These are phyloP conservation scores for Neria commutata DNA, from an alignment of 2,888 invertebrate genomes.

Conservation along the genomic window DNA sequence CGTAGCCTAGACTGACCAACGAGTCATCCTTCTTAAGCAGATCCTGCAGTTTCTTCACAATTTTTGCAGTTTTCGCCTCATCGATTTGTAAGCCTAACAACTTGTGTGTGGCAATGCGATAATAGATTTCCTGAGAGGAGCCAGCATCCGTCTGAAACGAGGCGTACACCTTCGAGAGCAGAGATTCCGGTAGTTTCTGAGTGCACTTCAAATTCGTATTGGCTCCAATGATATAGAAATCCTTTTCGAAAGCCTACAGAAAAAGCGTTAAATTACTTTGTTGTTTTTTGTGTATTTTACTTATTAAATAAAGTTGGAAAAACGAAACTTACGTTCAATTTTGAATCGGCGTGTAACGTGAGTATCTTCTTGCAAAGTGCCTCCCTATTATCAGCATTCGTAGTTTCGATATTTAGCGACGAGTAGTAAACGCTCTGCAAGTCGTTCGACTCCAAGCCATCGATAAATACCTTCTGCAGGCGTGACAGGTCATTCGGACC, in stretches of 20 bases:
- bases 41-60: slow-evolving; percentile 75
- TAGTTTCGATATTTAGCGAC: slow-evolving; percentile 72
- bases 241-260: slow-evolving; percentile 64
- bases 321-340: slow-evolving; percentile 63
- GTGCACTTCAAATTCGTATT: slow-evolving; percentile 68
- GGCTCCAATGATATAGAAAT: slow-evolving; percentile 71
- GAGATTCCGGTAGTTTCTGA: slow-evolving; percentile 63
- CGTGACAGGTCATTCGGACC: slow-evolving; percentile 53
- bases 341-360: slow-evolving; percentile 52
- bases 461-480: slow-evolving; percentile 57
- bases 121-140: slow-evolving; percentile 74
- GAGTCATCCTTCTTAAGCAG: slow-evolving; percentile 86
- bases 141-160: slow-evolving; percentile 71
- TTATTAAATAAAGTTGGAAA: background rate
- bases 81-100: slow-evolving; percentile 72
- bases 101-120: slow-evolving; percentile 74
- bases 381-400: slow-evolving; percentile 67
- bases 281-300: no score
- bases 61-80: slow-evolving; percentile 71
- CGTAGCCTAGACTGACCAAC: slow-evolving; percentile 79
- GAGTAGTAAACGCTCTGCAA: slow-evolving; percentile 74
- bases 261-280: slow-evolving; percentile 1
- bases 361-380: slow-evolving; percentile 63
- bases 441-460: slow-evolving; percentile 67
- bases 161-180: slow-evolving; percentile 64